Conservation (phyloP, 1,140 invertebrate genomes). For the Amyelois transitella region DNA sequence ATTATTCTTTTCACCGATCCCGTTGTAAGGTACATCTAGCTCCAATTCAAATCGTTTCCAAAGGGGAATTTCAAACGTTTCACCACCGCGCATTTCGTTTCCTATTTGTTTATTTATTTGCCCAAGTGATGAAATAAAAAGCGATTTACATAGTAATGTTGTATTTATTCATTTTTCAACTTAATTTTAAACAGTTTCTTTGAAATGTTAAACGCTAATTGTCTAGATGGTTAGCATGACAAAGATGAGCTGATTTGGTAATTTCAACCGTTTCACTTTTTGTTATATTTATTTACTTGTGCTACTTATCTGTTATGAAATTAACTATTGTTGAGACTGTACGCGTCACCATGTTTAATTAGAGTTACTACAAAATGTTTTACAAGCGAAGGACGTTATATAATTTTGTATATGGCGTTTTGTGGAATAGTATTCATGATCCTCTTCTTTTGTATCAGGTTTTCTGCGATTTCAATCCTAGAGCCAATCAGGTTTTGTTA, state of each 20-base stretch:
- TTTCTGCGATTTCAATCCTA: no score
- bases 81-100: neutral
- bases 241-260: slow-evolving; percentile 13
- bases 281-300: neutral
- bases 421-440: no score
- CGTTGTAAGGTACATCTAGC: neutral
- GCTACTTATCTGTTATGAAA: neutral
- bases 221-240: slow-evolving; percentile 10
- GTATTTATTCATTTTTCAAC: slow-evolving; percentile 5
- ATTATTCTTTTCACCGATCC: slow-evolving; percentile 2
- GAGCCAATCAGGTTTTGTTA: no score
- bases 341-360: neutral
- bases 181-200: neutral
- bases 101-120: slow-evolving; percentile 7
- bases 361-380: neutral
- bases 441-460: no score
- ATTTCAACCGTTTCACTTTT: neutral
- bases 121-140: slow-evolving; percentile 5
- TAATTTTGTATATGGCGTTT: neutral
- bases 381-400: neutral
- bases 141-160: slow-evolving; percentile 4
- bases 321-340: neutral
- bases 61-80: neutral
- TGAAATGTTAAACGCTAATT: neutral
- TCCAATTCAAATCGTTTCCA: neutral